Evolutionary conservation across 2,888 invertebrate genomes (phyloP), one percentile per base, ranked within the genome.

Genomic region (Drosophila flavopinicola): DNA sequence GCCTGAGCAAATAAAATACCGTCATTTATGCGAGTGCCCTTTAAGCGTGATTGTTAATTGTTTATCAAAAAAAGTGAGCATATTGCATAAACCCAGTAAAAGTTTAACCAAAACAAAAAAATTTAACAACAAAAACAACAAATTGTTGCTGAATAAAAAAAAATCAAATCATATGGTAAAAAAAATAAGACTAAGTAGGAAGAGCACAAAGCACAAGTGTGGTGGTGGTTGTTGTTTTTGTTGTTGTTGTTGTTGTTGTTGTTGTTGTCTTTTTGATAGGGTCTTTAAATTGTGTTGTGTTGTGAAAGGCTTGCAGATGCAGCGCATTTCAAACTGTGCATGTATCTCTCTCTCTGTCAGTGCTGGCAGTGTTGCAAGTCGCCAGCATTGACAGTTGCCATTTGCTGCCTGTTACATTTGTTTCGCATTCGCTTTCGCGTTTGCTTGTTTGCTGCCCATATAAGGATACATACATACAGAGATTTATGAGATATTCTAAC

Each of bases 1-100:
- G 49, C 52, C 57, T 61, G 70, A 64, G 70, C 64, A 54, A 51
- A 42, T 13, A 17, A 23, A 10, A 35, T 33, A 48, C 24, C 15
- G n/a, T 29, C 23, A 42, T 33, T 44, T 1, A 47, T 47, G 47
- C 33, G 9, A 15, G n/a, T 24, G 24, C 7, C n/a, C 24, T n/a
- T 24, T 11, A 15, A 17, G 15, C 17, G n/a, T 25, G 25, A 24
- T 48, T 25, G n/a, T 25, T 11, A 41, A 41, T 17, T 17, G 37
- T 41, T 27, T 9, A 23, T 5, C 17, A 7, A 20, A 29, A 29
- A 44, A 13, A 13, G 42, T 17, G 15, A 29, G 4, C 27, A 17
- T 5, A 29, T 27, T 13, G 13, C 9, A 6, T 33, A 10, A 29
- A 20, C 20, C 20, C 17, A n/a, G 37, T 38, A 6, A 6, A 2